Percentiles rank a stretch among this genome's conserved stretches.
Evolutionary conservation across 2,888 invertebrate species (phyloP).

Genomic region (Pollenia angustigena): DNA sequence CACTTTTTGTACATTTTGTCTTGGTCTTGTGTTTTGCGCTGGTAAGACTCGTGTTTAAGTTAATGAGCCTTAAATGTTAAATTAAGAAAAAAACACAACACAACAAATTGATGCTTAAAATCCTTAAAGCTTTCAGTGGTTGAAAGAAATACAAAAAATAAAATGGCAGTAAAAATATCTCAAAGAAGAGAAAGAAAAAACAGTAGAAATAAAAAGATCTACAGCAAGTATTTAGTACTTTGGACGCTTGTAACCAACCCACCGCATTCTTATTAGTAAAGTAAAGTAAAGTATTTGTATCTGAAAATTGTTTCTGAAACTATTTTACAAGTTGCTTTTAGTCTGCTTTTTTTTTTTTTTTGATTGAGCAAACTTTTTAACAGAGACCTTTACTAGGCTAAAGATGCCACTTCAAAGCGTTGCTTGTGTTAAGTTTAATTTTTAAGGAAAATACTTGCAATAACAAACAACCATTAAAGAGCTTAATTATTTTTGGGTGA

Average conservation of each 20-base stretch:
- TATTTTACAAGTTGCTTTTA: conserved; percentile 27
- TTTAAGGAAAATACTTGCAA: not conserved
- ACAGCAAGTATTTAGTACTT: conserved; percentile 21
- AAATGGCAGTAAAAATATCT: not conserved
- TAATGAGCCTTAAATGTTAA: conserved; percentile 62
- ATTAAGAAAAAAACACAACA: conserved; percentile 30
- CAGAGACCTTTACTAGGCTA: not conserved
- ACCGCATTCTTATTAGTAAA: conserved; percentile 14
- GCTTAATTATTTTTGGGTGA: not conserved
- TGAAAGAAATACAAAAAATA: not conserved
- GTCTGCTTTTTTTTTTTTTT: not conserved
- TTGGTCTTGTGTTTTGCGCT: not conserved
- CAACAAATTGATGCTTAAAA: conserved; percentile 45
- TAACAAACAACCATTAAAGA: not conserved
- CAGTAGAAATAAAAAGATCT: not conserved
- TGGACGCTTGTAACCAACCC: not conserved
- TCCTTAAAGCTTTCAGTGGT: conserved; percentile 40
- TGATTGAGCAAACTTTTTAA: conserved; percentile 5
- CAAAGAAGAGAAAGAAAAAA: not conserved
- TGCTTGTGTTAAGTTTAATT: not conserved
- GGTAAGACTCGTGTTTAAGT: conserved; percentile 17
- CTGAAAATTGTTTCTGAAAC: conserved; percentile 24
- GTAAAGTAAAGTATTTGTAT: conserved; percentile 11
- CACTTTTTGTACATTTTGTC: not conserved
- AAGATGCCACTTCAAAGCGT: conserved; percentile 4